A percentile compares a stretch with the other conserved stretches of the same genome.
Evolutionary conservation across 2,113 vertebrate species (phyloP).

Genomic region (Melanotaenia duboulayi): DNA sequence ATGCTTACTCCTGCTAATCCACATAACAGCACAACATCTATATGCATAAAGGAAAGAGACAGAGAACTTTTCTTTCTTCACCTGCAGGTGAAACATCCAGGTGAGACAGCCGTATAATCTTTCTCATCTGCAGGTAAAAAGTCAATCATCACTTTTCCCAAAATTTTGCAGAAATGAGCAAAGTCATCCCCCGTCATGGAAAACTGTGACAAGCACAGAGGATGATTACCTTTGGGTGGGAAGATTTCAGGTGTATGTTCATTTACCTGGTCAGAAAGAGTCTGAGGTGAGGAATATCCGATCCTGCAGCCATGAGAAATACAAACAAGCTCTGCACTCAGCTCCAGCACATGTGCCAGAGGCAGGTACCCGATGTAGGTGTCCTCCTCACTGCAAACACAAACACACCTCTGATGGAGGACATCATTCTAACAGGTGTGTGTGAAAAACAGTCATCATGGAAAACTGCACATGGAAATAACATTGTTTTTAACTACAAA

Average conservation of each 20-base stretch:
- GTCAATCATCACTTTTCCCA: too few species aligned
- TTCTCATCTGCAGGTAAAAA: background rate
- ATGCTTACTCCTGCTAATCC: too few species aligned
- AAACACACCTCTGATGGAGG: background rate
- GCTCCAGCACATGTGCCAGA: constrained; percentile 94
- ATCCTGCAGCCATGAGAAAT: constrained; percentile 90
- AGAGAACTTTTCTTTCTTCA: too few species aligned
- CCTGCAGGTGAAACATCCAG: too few species aligned
- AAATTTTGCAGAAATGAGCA: background rate
- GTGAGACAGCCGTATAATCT: background rate
- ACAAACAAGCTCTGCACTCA: constrained; percentile 93
- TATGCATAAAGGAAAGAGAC: too few species aligned
- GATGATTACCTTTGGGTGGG: too few species aligned
- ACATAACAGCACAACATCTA: too few species aligned
- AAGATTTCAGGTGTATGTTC: background rate
- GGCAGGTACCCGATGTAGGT: constrained; percentile 95
- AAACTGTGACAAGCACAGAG: too few species aligned
- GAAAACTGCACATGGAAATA: too few species aligned
- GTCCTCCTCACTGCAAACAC: constrained; percentile 87
- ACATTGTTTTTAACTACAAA: too few species aligned
- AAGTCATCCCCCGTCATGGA: background rate
- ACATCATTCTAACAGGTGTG: background rate
- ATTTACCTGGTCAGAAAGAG: constrained; percentile 92
- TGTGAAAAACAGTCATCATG: background rate
- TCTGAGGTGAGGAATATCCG: constrained; percentile 96